Percentiles rank a stretch among this genome's conserved stretches.
These are phyloP conservation scores for Perognathus longimembris DNA, from an alignment of 2,113 vertebrate species.

Conservation along the genomic window DNA sequence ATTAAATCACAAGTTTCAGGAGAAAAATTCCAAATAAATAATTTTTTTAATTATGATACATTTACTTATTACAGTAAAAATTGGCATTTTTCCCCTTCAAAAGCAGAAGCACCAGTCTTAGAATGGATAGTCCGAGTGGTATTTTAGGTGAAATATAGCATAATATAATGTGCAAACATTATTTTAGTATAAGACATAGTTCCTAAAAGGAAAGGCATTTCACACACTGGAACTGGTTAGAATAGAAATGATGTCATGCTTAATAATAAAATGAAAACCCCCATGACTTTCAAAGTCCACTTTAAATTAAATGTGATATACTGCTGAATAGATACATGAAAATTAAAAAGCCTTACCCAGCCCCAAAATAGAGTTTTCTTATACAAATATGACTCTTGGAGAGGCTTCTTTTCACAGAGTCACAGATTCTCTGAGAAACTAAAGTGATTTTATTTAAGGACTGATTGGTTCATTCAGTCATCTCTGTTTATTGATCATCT, in stretches of 20 bases:
- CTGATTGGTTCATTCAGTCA: slow-evolving; percentile 73
- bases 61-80: slow-evolving; percentile 93
- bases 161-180: slow-evolving; percentile 88
- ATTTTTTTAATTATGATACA: slow-evolving; percentile 91
- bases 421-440: slow-evolving; percentile 81
- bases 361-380: slow-evolving; percentile 74
- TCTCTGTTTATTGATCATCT: slow-evolving; percentile 41
- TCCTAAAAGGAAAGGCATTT: slow-evolving; percentile 80
- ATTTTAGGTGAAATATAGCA: slow-evolving; percentile 86
- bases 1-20: slow-evolving; percentile 86
- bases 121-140: slow-evolving; percentile 86
- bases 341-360: slow-evolving; percentile 78
- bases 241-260: slow-evolving; percentile 87
- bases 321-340: slow-evolving; percentile 79
- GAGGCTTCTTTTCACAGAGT: slow-evolving; percentile 75
- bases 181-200: slow-evolving; percentile 86
- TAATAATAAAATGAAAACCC: slow-evolving; percentile 82
- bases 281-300: slow-evolving; percentile 82
- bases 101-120: slow-evolving; percentile 93
- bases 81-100: slow-evolving; percentile 88
- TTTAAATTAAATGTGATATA: slow-evolving; percentile 80
- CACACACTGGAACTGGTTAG: slow-evolving; percentile 85
- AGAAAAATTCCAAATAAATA: slow-evolving; percentile 90
- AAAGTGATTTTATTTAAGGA: slow-evolving; percentile 84
- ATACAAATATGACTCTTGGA: slow-evolving; percentile 77